Conservation (phyloP, 2,113 vertebrate species). For the Bos javanicus region DNA sequence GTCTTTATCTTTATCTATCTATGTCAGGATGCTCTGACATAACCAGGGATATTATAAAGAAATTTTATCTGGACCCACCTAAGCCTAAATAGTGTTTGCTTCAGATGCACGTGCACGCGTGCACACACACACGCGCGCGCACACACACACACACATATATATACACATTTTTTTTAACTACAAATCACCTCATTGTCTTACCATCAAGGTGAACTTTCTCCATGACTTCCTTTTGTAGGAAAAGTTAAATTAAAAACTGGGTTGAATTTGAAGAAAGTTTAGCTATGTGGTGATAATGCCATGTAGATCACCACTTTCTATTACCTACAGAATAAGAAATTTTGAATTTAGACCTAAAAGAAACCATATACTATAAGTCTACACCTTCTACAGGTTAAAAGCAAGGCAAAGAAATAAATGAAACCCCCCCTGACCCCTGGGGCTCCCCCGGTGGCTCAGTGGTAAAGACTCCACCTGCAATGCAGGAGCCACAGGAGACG, state of each 20-base stretch:
- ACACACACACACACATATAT: too few relatives aligned
- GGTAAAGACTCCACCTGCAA: neutral
- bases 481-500: neutral
- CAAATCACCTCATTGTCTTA: neutral
- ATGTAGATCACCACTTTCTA: neutral
- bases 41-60: neutral
- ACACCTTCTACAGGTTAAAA: neutral
- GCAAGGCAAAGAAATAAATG: neutral
- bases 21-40: neutral
- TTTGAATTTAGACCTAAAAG: neutral
- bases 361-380: neutral
- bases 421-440: neutral
- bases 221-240: neutral
- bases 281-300: neutral
- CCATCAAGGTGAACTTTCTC: neutral
- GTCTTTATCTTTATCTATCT: neutral
- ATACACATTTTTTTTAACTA: neutral
- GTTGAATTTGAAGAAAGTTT: neutral
- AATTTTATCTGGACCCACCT: neutral
- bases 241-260: neutral
- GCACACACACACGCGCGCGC: accelerated
- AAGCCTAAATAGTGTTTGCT: neutral
- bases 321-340: neutral
- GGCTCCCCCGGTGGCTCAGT: neutral
- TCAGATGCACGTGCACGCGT: accelerated